Percentiles rank a stretch among this genome's conserved stretches.
These are phyloP conservation scores for Chloromyia formosa DNA, from an alignment of 2,888 invertebrate species.

Conservation along the genomic window DNA sequence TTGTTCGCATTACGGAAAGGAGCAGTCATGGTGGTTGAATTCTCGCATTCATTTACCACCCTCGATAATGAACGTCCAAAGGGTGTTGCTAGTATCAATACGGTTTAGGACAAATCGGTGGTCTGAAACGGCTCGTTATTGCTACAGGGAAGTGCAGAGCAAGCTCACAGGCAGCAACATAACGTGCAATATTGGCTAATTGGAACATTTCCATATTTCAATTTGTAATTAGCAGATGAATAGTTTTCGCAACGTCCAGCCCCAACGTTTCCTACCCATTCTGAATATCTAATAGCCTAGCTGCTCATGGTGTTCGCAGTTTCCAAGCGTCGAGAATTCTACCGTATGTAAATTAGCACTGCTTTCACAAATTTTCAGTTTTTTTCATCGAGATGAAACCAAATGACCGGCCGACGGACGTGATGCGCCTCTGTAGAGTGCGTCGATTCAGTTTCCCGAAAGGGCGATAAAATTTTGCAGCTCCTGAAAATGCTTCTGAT, in stretches of 20 bases:
- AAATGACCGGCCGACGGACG: conserved; percentile 19
- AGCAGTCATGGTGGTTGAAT: background rate
- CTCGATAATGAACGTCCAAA: conserved; percentile 5
- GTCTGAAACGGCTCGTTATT: conserved; percentile 22
- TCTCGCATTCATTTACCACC: background rate
- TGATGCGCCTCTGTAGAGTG: conserved; percentile 30
- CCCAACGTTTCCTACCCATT: conserved; percentile 32
- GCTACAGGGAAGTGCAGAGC: background rate
- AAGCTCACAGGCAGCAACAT: conserved; percentile 15
- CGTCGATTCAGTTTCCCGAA: conserved; percentile 15
- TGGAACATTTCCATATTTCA: conserved; percentile 55
- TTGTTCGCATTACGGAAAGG: background rate
- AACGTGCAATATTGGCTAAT: conserved; percentile 52
- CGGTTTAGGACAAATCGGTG: conserved; percentile 23
- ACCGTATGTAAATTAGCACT: conserved; percentile 22
- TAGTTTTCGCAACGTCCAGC: conserved; percentile 51
- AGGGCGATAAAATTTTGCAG: conserved; percentile 24
- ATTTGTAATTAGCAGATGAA: conserved; percentile 55
- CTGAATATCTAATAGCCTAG: conserved; percentile 47
- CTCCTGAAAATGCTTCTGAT: conserved; percentile 28
- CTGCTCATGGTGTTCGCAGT: conserved; percentile 21
- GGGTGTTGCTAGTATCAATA: conserved; percentile 19
- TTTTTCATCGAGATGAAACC: conserved; percentile 25
- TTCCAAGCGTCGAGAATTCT: conserved; percentile 21
- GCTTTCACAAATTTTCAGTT: conserved; percentile 29